Percentiles rank a stretch among this genome's conserved stretches.
These are phyloP conservation scores for Linepithema humile DNA, from an alignment of 1,140 invertebrate genomes.

Conservation along the genomic window DNA sequence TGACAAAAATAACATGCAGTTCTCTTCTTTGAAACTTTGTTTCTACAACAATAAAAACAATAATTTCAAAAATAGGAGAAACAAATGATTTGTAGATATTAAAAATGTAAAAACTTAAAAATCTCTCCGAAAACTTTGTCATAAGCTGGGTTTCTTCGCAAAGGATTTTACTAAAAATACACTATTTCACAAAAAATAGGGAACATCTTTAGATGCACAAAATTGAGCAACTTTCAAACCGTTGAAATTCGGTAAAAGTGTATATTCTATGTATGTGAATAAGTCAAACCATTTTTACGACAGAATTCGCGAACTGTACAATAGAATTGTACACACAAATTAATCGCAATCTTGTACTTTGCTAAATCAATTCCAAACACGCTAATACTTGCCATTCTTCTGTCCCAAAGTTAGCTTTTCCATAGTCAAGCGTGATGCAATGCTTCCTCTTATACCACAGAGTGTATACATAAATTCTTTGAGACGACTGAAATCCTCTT, in stretches of 20 bases:
- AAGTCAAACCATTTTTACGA: neutral
- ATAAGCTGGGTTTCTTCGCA: neutral
- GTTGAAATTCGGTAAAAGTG: too few relatives aligned
- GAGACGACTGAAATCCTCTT: neutral
- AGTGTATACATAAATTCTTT: neutral
- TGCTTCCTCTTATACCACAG: neutral
- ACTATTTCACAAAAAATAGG: too few relatives aligned
- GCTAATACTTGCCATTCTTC: conserved; percentile 55
- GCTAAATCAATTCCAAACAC: conserved; percentile 64
- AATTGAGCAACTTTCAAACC: too few relatives aligned
- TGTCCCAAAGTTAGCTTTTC: conserved; percentile 1
- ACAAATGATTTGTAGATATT: too few relatives aligned
- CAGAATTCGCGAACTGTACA: conserved; percentile 1
- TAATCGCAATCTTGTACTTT: conserved; percentile 56
- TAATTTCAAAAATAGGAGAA: too few relatives aligned
- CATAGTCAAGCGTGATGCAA: neutral
- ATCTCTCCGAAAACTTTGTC: neutral
- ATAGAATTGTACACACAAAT: conserved; percentile 10
- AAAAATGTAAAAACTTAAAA: neutral
- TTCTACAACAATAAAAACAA: too few relatives aligned
- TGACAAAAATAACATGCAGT: too few relatives aligned
- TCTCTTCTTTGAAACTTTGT: too few relatives aligned
- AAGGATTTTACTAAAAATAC: too few relatives aligned
- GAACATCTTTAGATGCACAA: too few relatives aligned
- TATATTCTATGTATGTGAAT: neutral